Conservation (phyloP, 2,113 vertebrate species). For the Hypanus sabinus region DNA sequence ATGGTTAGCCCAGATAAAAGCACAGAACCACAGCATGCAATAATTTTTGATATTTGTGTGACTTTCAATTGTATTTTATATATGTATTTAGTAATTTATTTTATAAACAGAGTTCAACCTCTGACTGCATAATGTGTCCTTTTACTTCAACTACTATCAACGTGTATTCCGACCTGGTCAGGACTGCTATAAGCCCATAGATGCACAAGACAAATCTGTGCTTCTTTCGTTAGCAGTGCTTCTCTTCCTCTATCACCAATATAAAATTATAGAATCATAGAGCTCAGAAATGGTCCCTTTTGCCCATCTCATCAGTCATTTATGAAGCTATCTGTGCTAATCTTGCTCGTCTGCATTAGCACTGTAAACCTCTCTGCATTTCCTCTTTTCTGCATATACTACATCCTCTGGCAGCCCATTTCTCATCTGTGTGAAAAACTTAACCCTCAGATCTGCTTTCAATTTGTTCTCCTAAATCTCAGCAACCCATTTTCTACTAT, state of each 20-base stretch:
- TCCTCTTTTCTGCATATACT: no score
- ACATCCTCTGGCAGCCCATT: background rate
- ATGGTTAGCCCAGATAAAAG: background rate
- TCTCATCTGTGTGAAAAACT: background rate
- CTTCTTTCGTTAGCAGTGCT: background rate
- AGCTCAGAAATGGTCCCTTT: no score
- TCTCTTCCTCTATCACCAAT: background rate
- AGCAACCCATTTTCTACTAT: background rate
- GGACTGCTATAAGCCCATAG: background rate
- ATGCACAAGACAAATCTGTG: background rate
- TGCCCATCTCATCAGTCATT: no score
- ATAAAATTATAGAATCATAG: no score
- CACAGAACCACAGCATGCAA: background rate
- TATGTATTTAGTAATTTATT: background rate
- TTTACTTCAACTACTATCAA: background rate
- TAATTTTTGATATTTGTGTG: background rate
- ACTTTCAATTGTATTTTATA: background rate
- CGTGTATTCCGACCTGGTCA: background rate
- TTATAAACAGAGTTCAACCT: background rate
- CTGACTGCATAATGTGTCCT: background rate
- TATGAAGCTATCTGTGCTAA: no score
- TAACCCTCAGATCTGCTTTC: no score
- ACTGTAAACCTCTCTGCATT: no score
- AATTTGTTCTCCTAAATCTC: background rate
- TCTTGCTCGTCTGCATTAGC: no score